These are phyloP conservation scores for Trachurus trachurus DNA, from an alignment of 2,797 vertebrate species.

Conservation along the genomic window DNA sequence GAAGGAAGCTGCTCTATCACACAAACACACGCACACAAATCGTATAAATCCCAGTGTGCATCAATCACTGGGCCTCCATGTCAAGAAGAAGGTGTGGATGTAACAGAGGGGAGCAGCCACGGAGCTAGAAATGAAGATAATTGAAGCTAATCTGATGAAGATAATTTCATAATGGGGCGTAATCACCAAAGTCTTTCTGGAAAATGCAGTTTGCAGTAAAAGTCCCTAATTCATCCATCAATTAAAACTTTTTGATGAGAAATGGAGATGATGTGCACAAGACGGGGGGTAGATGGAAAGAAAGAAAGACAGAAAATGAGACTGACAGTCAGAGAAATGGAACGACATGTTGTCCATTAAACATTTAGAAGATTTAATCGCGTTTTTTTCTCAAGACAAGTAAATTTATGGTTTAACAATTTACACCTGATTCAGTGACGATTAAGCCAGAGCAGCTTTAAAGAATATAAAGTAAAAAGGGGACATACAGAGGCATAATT, in stretches of 20 bases:
- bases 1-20: not conserved
- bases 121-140: constrained; percentile 44
- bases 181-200: constrained; percentile 54
- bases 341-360: constrained; percentile 23
- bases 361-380: constrained; percentile 25
- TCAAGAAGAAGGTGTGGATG: constrained; percentile 43
- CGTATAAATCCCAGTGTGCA: constrained; percentile 7
- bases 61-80: constrained; percentile 29
- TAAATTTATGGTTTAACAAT: constrained; percentile 25
- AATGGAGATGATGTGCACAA: constrained; percentile 25
- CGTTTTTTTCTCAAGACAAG: not conserved
- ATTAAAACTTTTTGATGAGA: constrained; percentile 57
- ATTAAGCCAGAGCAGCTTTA: constrained; percentile 21
- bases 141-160: constrained; percentile 60
- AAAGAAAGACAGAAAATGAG: constrained; percentile 15
- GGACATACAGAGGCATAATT: not conserved
- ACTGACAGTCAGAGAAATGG: constrained; percentile 11
- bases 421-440: constrained; percentile 9
- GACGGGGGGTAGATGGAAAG: constrained; percentile 24
- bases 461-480: not conserved
- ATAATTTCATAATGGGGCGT: constrained; percentile 45
- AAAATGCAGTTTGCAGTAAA: constrained; percentile 52
- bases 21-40: not conserved
- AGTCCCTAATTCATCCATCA: constrained; percentile 43
- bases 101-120: constrained; percentile 31